These are phyloP conservation scores for Terrapene triunguis DNA, from an alignment of 2,113 vertebrate species.

Conservation along the genomic window DNA sequence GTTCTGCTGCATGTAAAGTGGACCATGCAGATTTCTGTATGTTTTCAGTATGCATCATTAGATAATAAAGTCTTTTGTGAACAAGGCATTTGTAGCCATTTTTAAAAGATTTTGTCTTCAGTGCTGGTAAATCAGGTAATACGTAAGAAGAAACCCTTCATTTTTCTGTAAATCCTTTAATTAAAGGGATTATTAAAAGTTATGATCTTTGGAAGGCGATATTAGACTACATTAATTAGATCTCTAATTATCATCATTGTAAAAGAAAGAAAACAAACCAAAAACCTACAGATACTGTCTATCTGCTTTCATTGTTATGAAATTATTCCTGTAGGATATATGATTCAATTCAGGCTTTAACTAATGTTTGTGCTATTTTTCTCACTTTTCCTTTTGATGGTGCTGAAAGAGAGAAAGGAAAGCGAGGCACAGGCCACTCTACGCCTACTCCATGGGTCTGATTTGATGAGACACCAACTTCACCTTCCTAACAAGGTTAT, in stretches of 20 bases:
- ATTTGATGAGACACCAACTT: conserved; percentile 93
- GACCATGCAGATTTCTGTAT: conserved; percentile 89
- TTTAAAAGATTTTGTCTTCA: conserved; percentile 86
- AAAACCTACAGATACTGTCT: conserved; percentile 76
- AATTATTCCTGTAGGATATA: conserved; percentile 83
- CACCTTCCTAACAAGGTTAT: conserved; percentile 94
- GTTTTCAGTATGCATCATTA: conserved; percentile 90
- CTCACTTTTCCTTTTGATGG: conserved; percentile 94
- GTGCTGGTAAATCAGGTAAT: conserved; percentile 86
- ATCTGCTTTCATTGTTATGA: conserved; percentile 83
- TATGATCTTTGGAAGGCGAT: conserved; percentile 58
- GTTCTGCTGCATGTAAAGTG: conserved; percentile 89
- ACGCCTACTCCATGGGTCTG: conserved; percentile 90
- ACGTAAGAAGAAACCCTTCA: conserved; percentile 70
- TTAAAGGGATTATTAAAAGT: conserved; percentile 71
- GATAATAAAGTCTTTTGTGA: conserved; percentile 94
- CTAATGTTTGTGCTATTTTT: conserved; percentile 94
- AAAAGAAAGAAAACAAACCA: not conserved
- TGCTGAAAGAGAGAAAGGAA: conserved; percentile 93
- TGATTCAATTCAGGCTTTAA: conserved; percentile 83
- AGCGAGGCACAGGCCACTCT: conserved; percentile 90
- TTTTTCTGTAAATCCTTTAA: conserved; percentile 75
- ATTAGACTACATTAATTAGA: conserved; percentile 66
- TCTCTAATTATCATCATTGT: conserved; percentile 68
- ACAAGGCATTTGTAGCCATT: conserved; percentile 89